Evolutionary conservation across 2,888 invertebrate genomes (phyloP).

Genomic region (Molorchus minor): DNA sequence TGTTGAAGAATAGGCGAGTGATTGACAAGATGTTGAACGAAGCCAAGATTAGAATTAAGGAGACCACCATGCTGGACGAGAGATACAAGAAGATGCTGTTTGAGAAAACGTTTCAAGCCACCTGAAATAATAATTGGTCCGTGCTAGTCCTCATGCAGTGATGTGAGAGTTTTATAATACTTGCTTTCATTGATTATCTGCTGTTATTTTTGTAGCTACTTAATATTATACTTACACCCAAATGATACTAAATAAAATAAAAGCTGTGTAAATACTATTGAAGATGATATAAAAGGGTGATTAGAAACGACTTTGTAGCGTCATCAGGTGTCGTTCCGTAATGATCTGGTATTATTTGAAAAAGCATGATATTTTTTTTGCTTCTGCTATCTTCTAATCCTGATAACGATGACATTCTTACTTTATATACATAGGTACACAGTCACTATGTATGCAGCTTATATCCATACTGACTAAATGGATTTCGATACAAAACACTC

Average conservation of each 20-base stretch:
- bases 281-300: too few species aligned
- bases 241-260: too few species aligned
- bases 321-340: too few species aligned
- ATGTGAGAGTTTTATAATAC: slow-evolving; percentile 20
- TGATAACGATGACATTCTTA: too few species aligned
- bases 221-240: too few species aligned
- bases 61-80: slow-evolving; percentile 33
- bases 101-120: slow-evolving; percentile 31
- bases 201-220: too few species aligned
- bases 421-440: neutral
- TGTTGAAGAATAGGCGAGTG: slow-evolving; percentile 34
- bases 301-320: too few species aligned
- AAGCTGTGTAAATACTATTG: too few species aligned
- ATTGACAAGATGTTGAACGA: slow-evolving; percentile 29
- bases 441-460: neutral
- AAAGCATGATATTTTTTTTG: too few species aligned
- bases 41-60: slow-evolving; percentile 31
- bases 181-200: neutral
- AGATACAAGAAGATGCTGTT: slow-evolving; percentile 36
- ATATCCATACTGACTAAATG: neutral
- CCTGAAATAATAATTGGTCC: too few species aligned
- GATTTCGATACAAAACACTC: neutral
- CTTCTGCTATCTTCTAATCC: too few species aligned
- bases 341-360: too few species aligned
- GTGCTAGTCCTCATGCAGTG: slow-evolving; percentile 43